Percentiles rank a stretch among this genome's conserved stretches.
Conservation (phyloP, 2,888 invertebrate species). For the Limulus polyphemus region DNA sequence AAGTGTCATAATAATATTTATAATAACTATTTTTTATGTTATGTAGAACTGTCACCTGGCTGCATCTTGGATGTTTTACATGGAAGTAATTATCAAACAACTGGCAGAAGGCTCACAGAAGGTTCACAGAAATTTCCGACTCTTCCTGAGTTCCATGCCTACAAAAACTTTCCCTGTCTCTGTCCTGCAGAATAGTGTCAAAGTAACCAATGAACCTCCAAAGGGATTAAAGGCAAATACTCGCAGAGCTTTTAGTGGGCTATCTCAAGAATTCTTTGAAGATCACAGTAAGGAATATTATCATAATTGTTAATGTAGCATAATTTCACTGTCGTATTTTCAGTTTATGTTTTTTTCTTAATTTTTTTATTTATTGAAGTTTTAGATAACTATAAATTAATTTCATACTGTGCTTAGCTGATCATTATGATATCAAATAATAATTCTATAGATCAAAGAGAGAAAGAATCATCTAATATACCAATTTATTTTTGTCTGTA, state of each 20-base stretch:
- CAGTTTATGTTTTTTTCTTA: too few relatives aligned
- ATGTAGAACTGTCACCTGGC: slow-evolving; percentile 40
- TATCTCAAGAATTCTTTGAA: slow-evolving; percentile 69
- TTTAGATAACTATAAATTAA: too few relatives aligned
- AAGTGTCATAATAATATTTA: too few relatives aligned
- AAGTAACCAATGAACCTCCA: slow-evolving; percentile 41
- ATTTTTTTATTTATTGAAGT: too few relatives aligned
- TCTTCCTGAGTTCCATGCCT: slow-evolving; percentile 40
- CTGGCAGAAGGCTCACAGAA: slow-evolving; percentile 33
- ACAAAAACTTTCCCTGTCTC: slow-evolving; percentile 37
- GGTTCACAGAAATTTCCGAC: slow-evolving; percentile 36
- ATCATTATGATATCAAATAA: too few relatives aligned
- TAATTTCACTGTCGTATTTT: too few relatives aligned
- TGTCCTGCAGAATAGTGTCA: slow-evolving; percentile 40
- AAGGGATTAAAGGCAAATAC: slow-evolving; percentile 54
- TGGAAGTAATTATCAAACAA: slow-evolving; percentile 37
- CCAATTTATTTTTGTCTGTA: too few relatives aligned
- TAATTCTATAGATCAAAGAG: too few relatives aligned
- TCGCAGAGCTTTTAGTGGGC: slow-evolving; percentile 64
- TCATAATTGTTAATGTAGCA: too few relatives aligned
- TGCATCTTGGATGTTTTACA: slow-evolving; percentile 38
- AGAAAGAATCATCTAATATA: too few relatives aligned
- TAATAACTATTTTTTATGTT: not conserved
- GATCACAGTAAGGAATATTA: slow-evolving; percentile 48
- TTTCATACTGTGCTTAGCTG: too few relatives aligned